phyloP scores from a whole-genome alignment of 1,140 invertebrate species.

The Oreohelix idahoensis region DNA sequence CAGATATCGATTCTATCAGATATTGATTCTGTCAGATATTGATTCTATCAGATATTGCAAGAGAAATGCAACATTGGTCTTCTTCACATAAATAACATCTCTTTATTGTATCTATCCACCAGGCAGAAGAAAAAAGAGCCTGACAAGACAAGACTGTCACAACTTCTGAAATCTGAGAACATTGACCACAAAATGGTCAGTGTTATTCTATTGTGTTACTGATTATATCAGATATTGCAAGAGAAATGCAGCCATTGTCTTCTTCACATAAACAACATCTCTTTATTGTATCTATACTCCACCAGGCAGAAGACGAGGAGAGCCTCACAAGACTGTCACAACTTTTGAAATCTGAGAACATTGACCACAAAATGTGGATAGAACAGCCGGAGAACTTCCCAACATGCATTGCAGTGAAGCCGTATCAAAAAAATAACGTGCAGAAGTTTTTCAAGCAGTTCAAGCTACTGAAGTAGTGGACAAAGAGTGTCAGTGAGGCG shows the following conservation, averaged over 20 bases:
- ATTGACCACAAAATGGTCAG: slow-evolving; percentile 91
- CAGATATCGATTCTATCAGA: too few relatives aligned
- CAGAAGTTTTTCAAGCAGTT: slow-evolving; percentile 90
- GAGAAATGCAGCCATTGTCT: too few relatives aligned
- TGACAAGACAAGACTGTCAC: slow-evolving; percentile 79
- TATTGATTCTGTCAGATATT: too few relatives aligned
- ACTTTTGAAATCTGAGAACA: slow-evolving; percentile 81
- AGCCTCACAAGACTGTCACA: slow-evolving; percentile 80
- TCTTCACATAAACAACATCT: too few relatives aligned
- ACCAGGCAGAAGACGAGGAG: slow-evolving; percentile 83
- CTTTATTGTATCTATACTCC: too few relatives aligned
- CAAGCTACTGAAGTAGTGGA: slow-evolving; percentile 82
- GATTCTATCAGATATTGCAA: too few relatives aligned
- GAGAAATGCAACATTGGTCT: too few relatives aligned
- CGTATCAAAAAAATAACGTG: slow-evolving; percentile 88
- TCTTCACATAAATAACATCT: too few relatives aligned
- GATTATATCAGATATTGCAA: too few relatives aligned
- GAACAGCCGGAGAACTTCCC: slow-evolving; percentile 97
- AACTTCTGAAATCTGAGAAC: slow-evolving; percentile 80
- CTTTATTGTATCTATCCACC: slow-evolving; percentile 55
- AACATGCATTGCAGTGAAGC: slow-evolving; percentile 94
- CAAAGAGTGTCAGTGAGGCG: too few relatives aligned
- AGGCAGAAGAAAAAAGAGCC: slow-evolving; percentile 83
- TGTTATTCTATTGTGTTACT: too few relatives aligned
- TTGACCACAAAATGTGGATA: slow-evolving; percentile 95